These are phyloP conservation scores for Nerophis ophidion DNA, from an alignment of 2,113 vertebrate species.

Conservation along the genomic window DNA sequence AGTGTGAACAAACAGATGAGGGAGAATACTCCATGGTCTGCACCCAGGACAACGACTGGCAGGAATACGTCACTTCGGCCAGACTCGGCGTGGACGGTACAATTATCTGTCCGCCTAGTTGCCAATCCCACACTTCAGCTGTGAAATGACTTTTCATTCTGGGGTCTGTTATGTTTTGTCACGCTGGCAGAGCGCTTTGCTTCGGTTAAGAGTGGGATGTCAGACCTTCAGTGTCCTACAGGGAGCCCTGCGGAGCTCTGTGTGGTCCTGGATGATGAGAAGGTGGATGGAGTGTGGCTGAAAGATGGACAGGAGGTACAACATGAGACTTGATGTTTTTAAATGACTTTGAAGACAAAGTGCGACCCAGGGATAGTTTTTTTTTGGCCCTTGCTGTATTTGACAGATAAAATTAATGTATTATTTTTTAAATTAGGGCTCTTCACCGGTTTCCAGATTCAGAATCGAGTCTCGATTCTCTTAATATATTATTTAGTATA, in stretches of 20 bases:
- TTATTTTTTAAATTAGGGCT: too few species aligned
- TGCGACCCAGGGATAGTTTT: too few species aligned
- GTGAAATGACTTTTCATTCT: not conserved
- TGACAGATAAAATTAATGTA: too few species aligned
- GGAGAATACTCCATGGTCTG: slow-evolving; percentile 51
- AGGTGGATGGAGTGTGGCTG: slow-evolving; percentile 65
- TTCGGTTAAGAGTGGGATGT: slow-evolving; percentile 54
- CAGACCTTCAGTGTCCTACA: slow-evolving; percentile 39
- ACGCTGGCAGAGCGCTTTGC: slow-evolving; percentile 56
- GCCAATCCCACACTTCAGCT: too few species aligned
- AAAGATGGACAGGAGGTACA: slow-evolving; percentile 62
- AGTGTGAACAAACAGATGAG: slow-evolving; percentile 55
- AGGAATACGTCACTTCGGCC: slow-evolving; percentile 56
- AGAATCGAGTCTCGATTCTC: too few species aligned
- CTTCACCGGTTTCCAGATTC: too few species aligned
- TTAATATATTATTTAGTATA: too few species aligned
- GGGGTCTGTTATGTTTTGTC: slow-evolving; percentile 2
- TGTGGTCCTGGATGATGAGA: slow-evolving; percentile 63
- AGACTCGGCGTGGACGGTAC: slow-evolving; percentile 59
- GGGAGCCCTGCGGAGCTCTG: slow-evolving; percentile 52
- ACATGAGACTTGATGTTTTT: not conserved
- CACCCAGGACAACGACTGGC: slow-evolving; percentile 52
- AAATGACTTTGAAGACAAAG: not conserved
- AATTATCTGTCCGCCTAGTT: not conserved
- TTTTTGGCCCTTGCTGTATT: too few species aligned